phyloP scores from a whole-genome alignment of 2,797 vertebrate genomes.

The Heterohyrax brucei region DNA sequence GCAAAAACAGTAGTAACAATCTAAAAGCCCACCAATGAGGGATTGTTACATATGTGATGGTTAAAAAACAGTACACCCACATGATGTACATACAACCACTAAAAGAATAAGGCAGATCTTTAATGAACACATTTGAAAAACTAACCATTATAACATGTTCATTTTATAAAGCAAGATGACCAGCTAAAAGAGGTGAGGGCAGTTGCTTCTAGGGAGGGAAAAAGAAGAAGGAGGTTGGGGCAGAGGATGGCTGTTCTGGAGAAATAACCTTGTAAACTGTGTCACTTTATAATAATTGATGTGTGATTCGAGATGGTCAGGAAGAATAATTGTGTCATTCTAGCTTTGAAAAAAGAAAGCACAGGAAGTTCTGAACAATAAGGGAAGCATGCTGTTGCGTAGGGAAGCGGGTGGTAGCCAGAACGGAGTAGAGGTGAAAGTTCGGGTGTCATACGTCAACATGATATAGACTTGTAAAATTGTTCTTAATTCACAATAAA shows the following conservation, averaged over 20 bases:
- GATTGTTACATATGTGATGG: neutral
- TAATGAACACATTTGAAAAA: conserved; percentile 33
- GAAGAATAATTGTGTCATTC: conserved; percentile 31
- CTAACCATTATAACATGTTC: neutral
- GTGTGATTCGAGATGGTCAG: neutral
- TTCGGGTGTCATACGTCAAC: too few relatives aligned
- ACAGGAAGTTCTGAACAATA: too few relatives aligned
- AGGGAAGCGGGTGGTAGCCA: too few relatives aligned
- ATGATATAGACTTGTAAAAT: too few relatives aligned
- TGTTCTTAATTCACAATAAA: too few relatives aligned
- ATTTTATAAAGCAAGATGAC: conserved; percentile 55
- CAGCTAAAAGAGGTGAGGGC: neutral
- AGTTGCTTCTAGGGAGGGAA: neutral
- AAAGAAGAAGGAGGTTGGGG: neutral
- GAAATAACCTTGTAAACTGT: conserved; percentile 12
- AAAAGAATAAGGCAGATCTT: neutral
- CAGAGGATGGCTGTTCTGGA: neutral
- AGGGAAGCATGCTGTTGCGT: too few relatives aligned
- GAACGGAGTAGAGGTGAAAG: too few relatives aligned
- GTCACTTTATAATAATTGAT: conserved; percentile 23
- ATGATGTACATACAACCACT: neutral
- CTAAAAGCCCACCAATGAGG: neutral
- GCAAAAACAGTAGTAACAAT: neutral
- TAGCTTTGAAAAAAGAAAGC: neutral
- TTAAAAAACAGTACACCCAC: neutral